Evolutionary conservation across 1,140 invertebrate species (phyloP).

Genomic region (Euglossa dilemma): DNA sequence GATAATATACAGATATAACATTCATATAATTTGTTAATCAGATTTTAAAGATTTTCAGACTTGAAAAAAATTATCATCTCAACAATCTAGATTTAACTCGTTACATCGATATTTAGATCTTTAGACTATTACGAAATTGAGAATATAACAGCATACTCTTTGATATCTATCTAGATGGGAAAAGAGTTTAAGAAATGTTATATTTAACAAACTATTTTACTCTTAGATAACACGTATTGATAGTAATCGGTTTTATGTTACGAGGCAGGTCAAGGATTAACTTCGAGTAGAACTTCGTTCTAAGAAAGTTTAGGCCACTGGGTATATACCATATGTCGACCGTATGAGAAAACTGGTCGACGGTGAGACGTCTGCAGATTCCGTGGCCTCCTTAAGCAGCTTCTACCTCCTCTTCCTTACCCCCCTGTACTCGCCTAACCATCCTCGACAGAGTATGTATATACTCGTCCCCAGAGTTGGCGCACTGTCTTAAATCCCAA

Average conservation of each 20-base stretch:
- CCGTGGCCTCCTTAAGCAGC: conserved; percentile 71
- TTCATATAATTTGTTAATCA: too few species aligned
- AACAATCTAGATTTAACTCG: too few species aligned
- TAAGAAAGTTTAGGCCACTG: conserved; percentile 59
- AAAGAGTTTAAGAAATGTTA: not conserved
- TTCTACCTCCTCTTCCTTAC: conserved; percentile 57
- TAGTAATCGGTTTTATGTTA: not conserved
- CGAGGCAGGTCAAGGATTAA: not conserved
- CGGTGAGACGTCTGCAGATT: conserved; percentile 70
- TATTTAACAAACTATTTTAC: too few species aligned
- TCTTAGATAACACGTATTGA: not conserved
- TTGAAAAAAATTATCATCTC: too few species aligned
- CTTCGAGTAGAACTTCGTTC: not conserved
- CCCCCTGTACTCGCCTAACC: conserved; percentile 44
- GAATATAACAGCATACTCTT: not conserved
- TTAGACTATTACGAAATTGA: not conserved
- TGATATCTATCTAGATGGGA: not conserved
- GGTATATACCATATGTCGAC: conserved; percentile 73
- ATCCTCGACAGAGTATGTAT: conserved; percentile 49
- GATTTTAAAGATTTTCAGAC: too few species aligned
- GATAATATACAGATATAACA: not conserved
- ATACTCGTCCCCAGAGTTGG: conserved; percentile 58
- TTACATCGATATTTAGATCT: not conserved
- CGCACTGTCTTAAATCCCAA: conserved; percentile 40
- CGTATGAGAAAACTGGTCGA: conserved; percentile 75